Evolutionary conservation across 2,113 vertebrate genomes (phyloP).

Genomic region (Lonchura striata): DNA sequence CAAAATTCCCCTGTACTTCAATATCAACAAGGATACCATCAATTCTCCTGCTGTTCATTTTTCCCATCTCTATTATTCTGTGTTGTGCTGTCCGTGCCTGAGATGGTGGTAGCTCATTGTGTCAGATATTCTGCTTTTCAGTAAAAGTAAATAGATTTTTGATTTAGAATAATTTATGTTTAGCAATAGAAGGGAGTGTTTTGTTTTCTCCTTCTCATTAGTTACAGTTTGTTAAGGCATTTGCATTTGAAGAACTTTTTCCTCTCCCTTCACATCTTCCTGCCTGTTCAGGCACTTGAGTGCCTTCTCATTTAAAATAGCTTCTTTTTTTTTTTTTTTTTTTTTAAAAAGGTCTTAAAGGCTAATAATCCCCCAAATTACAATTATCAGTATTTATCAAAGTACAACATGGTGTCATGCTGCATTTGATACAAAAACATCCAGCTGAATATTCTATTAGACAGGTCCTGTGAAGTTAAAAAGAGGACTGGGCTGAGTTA

Average conservation of each 20-base stretch:
- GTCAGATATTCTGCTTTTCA: constrained; percentile 1
- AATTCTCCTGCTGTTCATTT: not conserved
- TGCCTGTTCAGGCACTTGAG: constrained; percentile 20
- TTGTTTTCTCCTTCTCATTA: constrained; percentile 6
- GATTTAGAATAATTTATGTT: constrained; percentile 30
- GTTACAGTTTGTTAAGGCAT: constrained; percentile 47
- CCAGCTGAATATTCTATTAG: constrained; percentile 63
- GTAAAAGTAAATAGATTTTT: constrained; percentile 50
- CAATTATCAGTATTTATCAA: constrained; percentile 72
- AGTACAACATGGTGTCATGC: constrained; percentile 65
- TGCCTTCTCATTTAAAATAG: constrained; percentile 33
- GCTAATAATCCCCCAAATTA: constrained; percentile 67
- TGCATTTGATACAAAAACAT: constrained; percentile 69
- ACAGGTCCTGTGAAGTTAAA: constrained; percentile 59
- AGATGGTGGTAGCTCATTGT: not conserved
- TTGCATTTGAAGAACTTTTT: constrained; percentile 54
- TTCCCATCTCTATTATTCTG: not conserved
- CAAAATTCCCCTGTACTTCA: not conserved
- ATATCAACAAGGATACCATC: not conserved
- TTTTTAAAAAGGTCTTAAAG: constrained; percentile 20
- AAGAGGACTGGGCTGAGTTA: constrained; percentile 65
- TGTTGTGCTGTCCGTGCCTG: not conserved
- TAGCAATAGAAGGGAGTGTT: not conserved
- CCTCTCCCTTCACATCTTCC: not conserved
- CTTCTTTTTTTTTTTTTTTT: not conserved